Evolutionary conservation across 2,797 vertebrate species (phyloP), one percentile per base, ranked within the genome.

Genomic region (Heliangelus exortis): DNA sequence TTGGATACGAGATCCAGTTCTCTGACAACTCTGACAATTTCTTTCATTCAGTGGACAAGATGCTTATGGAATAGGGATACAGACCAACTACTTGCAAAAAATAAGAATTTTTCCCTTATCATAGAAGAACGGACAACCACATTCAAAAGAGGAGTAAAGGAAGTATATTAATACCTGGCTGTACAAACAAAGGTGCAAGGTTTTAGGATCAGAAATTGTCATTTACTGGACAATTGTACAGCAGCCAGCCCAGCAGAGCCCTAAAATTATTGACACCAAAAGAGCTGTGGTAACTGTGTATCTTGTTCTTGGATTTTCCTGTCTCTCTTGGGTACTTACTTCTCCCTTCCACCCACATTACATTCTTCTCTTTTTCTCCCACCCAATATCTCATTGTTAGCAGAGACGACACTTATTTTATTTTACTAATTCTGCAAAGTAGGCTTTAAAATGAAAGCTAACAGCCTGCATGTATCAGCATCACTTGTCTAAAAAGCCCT

Each of bases 1-100:
- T 71, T 48, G 57, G 53, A 89, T 23, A 77, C 25, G 50, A 58
- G 13, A 61, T 33, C 75, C 57, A 67, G 22, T 55, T 80, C 91
- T 33, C 61, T 57, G 39, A 41, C 39, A 41, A 75, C n/a, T 84
- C 26, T 62, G 50, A 66, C 25, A 92, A 29, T 51, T 89, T 61
- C n/a, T 90, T 68, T 45, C 17, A 26, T 82, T 89, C 54, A 69
- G 34, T 43, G 33, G 45, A n/a, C 20, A 81, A 86, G 55, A 66
- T 66, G 41, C 22, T 91, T 77, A 88, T 6, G 55, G 43, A 92
- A 72, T 10, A 88, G 19, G 19, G 51, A 8, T 79, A 89, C 21
- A 93, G 48, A 94, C 90, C 31, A 89, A 87, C 50, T 69, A 88
- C 12, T 20, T 81, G n/a, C 33, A 68, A 84, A 91, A 90, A 65